Percentiles rank a stretch among this genome's conserved stretches.
phyloP scores from a whole-genome alignment of 2,797 vertebrate species.

The Fistularia commersonii region DNA sequence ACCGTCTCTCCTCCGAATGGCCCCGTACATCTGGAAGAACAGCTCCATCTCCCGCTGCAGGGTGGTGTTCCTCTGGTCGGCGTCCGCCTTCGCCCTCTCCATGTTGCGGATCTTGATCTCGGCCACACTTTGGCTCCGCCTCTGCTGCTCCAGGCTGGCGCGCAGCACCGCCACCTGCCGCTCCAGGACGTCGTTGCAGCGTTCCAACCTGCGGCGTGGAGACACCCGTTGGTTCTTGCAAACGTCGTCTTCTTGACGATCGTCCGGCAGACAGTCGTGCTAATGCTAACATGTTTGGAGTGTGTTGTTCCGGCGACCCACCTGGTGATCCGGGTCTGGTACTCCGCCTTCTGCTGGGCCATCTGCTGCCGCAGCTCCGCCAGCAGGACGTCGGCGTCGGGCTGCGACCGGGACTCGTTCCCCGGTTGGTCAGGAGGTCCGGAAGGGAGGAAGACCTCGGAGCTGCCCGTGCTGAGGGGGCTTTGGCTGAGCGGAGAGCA shows the following conservation, averaged over 20 bases:
- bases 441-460: conserved; percentile 77
- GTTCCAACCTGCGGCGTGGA: conserved; percentile 71
- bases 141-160: conserved; percentile 75
- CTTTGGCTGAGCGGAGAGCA: conserved; percentile 56
- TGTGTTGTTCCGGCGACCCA: conserved; percentile 25
- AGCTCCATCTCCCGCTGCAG: conserved; percentile 79
- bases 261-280: neutral
- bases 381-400: conserved; percentile 47
- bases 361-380: conserved; percentile 67
- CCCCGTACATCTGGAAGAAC: conserved; percentile 75
- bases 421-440: conserved; percentile 50
- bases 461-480: conserved; percentile 76
- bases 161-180: conserved; percentile 61
- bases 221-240: neutral
- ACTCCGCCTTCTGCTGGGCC: conserved; percentile 67
- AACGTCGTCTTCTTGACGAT: neutral
- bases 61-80: conserved; percentile 68
- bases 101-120: conserved; percentile 76
- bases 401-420: conserved; percentile 15
- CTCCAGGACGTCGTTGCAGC: conserved; percentile 70
- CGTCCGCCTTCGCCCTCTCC: conserved; percentile 71
- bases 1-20: conserved; percentile 44
- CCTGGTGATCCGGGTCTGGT: conserved; percentile 72
- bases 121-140: conserved; percentile 55
- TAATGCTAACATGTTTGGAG: neutral